Evolutionary conservation across 1,140 invertebrate species (phyloP).

Genomic region (Ctenoplectra terminalis): DNA sequence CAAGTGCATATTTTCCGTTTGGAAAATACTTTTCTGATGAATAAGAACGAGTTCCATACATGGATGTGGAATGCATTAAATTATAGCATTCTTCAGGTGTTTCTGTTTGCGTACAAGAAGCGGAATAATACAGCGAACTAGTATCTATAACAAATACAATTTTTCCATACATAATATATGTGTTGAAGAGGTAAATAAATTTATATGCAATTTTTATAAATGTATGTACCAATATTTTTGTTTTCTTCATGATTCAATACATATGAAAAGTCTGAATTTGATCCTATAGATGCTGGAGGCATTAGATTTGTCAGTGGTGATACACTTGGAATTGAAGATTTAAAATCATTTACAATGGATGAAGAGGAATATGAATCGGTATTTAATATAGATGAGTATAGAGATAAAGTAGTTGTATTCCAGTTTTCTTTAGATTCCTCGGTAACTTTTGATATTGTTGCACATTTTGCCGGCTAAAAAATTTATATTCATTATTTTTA

Average conservation of each 20-base stretch:
- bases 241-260: constrained; percentile 75
- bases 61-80: constrained; percentile 75
- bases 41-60: constrained; percentile 71
- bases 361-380: constrained; percentile 63
- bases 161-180: background rate
- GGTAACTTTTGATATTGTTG: constrained; percentile 73
- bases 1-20: constrained; percentile 71
- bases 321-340: constrained; percentile 67
- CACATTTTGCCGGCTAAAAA: constrained; percentile 70
- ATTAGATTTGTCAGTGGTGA: constrained; percentile 75
- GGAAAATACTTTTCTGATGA: constrained; percentile 71
- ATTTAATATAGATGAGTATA: constrained; percentile 70
- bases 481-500: background rate
- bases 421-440: constrained; percentile 82
- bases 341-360: constrained; percentile 66
- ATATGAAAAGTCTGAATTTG: constrained; percentile 75
- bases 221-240: constrained; percentile 69
- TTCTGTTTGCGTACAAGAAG: constrained; percentile 72
- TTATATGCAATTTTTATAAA: background rate
- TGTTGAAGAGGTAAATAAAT: background rate
- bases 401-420: constrained; percentile 72
- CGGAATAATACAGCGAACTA: constrained; percentile 78
- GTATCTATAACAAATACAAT: constrained; percentile 71
- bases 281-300: constrained; percentile 71
- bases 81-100: constrained; percentile 77